These are phyloP conservation scores for Helogale parvula DNA, from an alignment of 2,113 vertebrate species.

Conservation along the genomic window DNA sequence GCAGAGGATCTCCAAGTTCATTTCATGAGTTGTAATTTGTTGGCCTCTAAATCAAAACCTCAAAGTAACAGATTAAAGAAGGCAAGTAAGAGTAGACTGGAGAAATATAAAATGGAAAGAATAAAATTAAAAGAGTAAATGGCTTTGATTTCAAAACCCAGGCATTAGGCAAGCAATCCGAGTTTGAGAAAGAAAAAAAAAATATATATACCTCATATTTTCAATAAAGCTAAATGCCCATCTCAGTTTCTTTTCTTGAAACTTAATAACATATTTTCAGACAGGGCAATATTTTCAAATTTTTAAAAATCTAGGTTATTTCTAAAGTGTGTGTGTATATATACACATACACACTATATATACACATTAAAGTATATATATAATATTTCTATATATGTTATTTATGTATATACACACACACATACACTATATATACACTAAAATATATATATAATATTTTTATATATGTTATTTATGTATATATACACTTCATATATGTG, in stretches of 20 bases:
- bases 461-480: not conserved
- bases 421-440: too few relatives aligned
- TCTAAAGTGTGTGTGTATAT: not conserved
- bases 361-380: too few relatives aligned
- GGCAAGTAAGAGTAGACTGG: not conserved
- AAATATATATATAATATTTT: too few relatives aligned
- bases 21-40: not conserved
- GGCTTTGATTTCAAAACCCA: not conserved
- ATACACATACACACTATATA: too few relatives aligned
- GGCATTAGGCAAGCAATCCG: not conserved
- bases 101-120: not conserved
- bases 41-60: not conserved
- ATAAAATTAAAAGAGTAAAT: slow-evolving; percentile 18
- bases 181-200: not conserved
- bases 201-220: not conserved
- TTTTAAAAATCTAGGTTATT: not conserved
- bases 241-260: slow-evolving; percentile 35
- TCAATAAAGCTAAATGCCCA: not conserved
- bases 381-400: too few relatives aligned
- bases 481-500: not conserved
- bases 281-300: slow-evolving; percentile 13
- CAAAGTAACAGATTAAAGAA: not conserved
- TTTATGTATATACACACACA: too few relatives aligned
- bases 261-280: slow-evolving; percentile 8
- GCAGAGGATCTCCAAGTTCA: not conserved